Percentiles rank a stretch among this genome's conserved stretches.
phyloP scores from a whole-genome alignment of 2,113 vertebrate species.

The Arothron firmamentum region DNA sequence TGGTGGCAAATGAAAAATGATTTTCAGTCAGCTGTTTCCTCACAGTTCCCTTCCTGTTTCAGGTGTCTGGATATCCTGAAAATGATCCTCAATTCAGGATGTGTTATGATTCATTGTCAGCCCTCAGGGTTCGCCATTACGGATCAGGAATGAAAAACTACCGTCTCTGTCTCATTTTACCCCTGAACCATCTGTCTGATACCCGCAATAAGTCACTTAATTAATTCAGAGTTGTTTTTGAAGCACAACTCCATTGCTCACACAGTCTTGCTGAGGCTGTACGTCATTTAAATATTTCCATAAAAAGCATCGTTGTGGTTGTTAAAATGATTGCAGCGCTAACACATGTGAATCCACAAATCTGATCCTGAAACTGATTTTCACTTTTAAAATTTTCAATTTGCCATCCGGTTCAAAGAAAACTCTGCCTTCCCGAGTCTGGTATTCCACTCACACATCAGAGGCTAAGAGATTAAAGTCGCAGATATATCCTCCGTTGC shows the following conservation, averaged over 20 bases:
- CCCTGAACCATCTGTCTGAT: slow-evolving; percentile 57
- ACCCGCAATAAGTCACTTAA: slow-evolving; percentile 55
- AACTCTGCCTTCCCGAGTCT: slow-evolving; percentile 10
- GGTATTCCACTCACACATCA: slow-evolving; percentile 38
- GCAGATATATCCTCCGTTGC: slow-evolving; percentile 40
- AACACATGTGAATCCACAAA: slow-evolving; percentile 16
- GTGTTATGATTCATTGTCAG: slow-evolving; percentile 50
- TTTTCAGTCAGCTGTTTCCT: slow-evolving; percentile 17
- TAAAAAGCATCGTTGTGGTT: slow-evolving; percentile 45
- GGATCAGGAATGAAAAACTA: slow-evolving; percentile 52
- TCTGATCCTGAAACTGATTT: slow-evolving; percentile 30
- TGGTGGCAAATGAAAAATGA: slow-evolving; percentile 57
- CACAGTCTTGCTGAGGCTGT: slow-evolving; percentile 35
- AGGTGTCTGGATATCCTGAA: slow-evolving; percentile 52
- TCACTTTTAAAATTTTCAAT: neutral
- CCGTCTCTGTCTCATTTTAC: slow-evolving; percentile 44
- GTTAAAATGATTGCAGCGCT: too few relatives aligned
- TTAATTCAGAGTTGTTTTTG: slow-evolving; percentile 60
- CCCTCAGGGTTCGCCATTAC: slow-evolving; percentile 52
- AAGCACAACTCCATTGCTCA: slow-evolving; percentile 26
- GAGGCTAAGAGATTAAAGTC: slow-evolving; percentile 39
- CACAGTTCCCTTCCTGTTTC: slow-evolving; percentile 27
- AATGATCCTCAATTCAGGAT: slow-evolving; percentile 59
- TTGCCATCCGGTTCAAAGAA: neutral
- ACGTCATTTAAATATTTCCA: slow-evolving; percentile 44